Base-by-base conservation (phyloP, 2,888 invertebrate genomes). In the Ophion obscuratus region DNA sequence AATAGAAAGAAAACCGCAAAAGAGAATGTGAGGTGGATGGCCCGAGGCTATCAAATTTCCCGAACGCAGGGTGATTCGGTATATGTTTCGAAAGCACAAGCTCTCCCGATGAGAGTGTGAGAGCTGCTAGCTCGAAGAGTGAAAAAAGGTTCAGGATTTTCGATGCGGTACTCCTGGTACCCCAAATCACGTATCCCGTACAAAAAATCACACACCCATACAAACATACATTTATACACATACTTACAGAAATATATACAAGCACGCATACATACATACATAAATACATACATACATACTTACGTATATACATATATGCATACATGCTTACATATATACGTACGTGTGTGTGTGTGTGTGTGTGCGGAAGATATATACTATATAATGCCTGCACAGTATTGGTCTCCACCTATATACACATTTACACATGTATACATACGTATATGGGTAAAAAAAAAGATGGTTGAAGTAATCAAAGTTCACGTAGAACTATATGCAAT, bases 1-100 rank as follows among this genome's bases (percentile, higher is more conserved):
- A 75, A 76, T 61, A 62, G 57, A 75, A 47, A 47, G 77, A 17
- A 68, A 68, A 77, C 57, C 59, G 67, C 40, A 62, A 74, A 73
- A 73, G 47, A 57, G 62, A 66, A 59, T 80, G 59, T 59, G 24
- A 61, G 64, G 24, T 47, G 74, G 64, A 77, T 47, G 44, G 81
- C 53, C 81, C 47, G 64, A 86, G 67, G 40, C 84, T 86, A 88
- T 89, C 88, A 89, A 89, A 89, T 91, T 88, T 88, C 84, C 81
- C 86, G 88, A 89, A 91, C 91, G 89, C 89, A 88, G 89, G 89
- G 87, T 87, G 88, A 88, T 66, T 76, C 71, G 71, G 67, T 64
- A 79, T 62, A 68, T 75, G 75, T 82, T 75, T 70, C 66, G 66
- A 82, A 82, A 85, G 82, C 81, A 81, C 71, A 79, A 82, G 70